Evolutionary conservation across 2,888 invertebrate genomes (phyloP), one percentile per base, ranked within the genome.

Genomic region (Xestia ashworthii): DNA sequence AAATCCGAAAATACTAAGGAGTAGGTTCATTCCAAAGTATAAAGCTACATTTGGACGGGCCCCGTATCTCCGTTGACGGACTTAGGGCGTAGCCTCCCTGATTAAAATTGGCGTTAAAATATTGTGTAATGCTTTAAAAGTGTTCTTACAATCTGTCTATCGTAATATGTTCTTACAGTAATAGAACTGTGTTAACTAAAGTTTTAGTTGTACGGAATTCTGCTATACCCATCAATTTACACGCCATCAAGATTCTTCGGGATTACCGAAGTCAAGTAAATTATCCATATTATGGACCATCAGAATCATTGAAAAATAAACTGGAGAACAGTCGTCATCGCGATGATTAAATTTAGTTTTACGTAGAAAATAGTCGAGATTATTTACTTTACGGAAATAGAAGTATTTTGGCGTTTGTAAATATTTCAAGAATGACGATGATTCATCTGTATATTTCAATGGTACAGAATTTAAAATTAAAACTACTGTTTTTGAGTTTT

Each of bases 351-450:
- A 82, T 84, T 84, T 64, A 74, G 69, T 70, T 60, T 70, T 58
- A 71, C 64, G 48, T 5, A 82, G 71, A 74, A 82, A 74, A 74
- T 82, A 60, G 71, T 72, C 62, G 16, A 44, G 38, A n/a, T 74
- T 82, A 74, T 83, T 83, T 83, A 82, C 72, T 19, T 67, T 74
- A 78, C 72, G 12, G 22, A 82, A 82, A 78, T 83, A 84, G 67
- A 78, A 78, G 32, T 62, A 58, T 78, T 86, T 73, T 50, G 38
- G 44, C 74, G 83, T 72, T 78, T 69, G 78, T 82, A 84, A 86
- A 84, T 84, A 86, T 86, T 82, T 83, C 58, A 74, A 82, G 86
- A 72, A 73, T 78, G 86, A 71, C 44, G 48, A 53, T 85, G 85
- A 82, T 83, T 73, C 78, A 78, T 75, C 1, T 22, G 58, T 71